Evolutionary conservation across 2,888 invertebrate genomes (phyloP).

Genomic region (Amphimallon solstitiale): DNA sequence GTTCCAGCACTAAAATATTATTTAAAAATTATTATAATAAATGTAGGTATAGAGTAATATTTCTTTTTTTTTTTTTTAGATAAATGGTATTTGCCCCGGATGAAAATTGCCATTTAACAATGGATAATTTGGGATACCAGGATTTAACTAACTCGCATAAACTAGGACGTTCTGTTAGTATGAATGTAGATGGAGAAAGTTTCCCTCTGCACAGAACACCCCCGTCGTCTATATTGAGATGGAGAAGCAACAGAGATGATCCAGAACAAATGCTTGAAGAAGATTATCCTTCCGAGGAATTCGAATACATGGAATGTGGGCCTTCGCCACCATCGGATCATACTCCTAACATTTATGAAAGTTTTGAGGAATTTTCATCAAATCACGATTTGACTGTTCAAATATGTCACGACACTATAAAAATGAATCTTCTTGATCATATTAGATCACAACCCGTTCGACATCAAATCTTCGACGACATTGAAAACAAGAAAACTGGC

Average conservation of each 20-base stretch:
- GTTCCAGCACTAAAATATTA: too few species aligned
- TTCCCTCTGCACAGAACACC: conserved; percentile 59
- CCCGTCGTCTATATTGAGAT: conserved; percentile 51
- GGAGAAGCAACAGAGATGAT: conserved; percentile 55
- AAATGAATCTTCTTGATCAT: conserved; percentile 78
- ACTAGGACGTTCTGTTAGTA: conserved; percentile 63
- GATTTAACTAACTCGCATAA: conserved; percentile 54
- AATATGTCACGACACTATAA: conserved; percentile 78
- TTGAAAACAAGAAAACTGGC: conserved; percentile 75
- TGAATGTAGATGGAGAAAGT: conserved; percentile 60
- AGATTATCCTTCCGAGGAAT: conserved; percentile 75
- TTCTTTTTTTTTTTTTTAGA: conserved; percentile 36
- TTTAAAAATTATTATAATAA: too few species aligned
- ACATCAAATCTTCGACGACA: conserved; percentile 75
- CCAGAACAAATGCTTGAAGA: conserved; percentile 69
- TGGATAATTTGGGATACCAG: conserved; percentile 62
- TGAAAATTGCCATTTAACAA: conserved; percentile 47
- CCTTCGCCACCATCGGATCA: conserved; percentile 84
- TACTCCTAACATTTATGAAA: conserved; percentile 83
- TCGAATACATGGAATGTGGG: conserved; percentile 82
- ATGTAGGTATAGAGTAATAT: background rate
- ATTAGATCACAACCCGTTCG: conserved; percentile 76
- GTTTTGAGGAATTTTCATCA: conserved; percentile 75
- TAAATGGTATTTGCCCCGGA: conserved; percentile 59
- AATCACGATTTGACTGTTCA: conserved; percentile 76